Conservation (phyloP, 1,140 invertebrate species). For the Maconellicoccus hirsutus region DNA sequence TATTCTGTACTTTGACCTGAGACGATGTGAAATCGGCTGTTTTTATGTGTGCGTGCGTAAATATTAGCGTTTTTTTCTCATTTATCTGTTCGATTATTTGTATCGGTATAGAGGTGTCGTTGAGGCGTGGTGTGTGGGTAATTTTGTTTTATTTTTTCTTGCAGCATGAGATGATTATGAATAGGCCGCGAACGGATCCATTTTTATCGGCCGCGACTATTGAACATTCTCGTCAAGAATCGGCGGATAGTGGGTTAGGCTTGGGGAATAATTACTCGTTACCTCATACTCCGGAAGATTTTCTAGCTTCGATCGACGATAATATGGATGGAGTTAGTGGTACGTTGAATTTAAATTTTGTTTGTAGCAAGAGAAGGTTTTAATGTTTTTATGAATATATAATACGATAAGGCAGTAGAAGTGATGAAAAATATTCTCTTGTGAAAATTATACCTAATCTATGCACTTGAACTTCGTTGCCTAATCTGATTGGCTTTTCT, state of each 20-base stretch:
- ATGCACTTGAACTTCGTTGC: too few relatives aligned
- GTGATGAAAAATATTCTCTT: background rate
- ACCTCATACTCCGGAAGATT: constrained; percentile 84
- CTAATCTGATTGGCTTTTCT: too few relatives aligned
- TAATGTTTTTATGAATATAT: constrained; percentile 33
- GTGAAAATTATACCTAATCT: too few relatives aligned
- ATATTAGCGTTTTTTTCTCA: too few relatives aligned
- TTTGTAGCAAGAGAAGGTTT: constrained; percentile 33
- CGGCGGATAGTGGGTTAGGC: constrained; percentile 81
- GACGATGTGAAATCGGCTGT: background rate
- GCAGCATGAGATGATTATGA: constrained; percentile 58
- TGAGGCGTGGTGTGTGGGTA: background rate
- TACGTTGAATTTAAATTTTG: constrained; percentile 33
- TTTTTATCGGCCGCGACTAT: constrained; percentile 53
- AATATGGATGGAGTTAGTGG: constrained; percentile 69
- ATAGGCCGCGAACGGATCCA: constrained; percentile 47
- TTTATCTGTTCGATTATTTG: background rate
- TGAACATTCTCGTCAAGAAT: constrained; percentile 84
- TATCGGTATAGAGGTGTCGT: background rate
- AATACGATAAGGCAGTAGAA: background rate
- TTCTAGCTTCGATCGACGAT: constrained; percentile 75
- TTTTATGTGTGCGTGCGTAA: background rate
- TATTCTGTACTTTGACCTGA: background rate
- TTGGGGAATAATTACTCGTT: constrained; percentile 73
- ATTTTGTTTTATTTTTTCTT: constrained; percentile 23